Evolutionary conservation across 1,140 invertebrate genomes (phyloP), one percentile per base, ranked within the genome.

Genomic region (Drosophila santomea): DNA sequence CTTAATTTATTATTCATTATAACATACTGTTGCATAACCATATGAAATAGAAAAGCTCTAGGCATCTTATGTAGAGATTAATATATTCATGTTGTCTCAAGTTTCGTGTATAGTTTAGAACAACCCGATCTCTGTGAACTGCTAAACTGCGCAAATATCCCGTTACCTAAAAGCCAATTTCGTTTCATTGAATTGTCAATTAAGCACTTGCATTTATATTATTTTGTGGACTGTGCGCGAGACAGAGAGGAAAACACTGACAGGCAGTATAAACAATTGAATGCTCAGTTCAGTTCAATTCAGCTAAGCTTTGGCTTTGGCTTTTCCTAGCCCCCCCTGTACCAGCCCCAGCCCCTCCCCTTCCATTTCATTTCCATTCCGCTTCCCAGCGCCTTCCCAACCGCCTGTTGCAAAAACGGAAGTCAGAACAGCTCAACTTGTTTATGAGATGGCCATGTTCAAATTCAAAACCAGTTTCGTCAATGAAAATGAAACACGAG

Each of bases 111-210:
- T 14, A 73, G n/a, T 25, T 35, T 23, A 12, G 28, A 23, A 32
- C 25, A 57, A 64, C 43, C 39, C 47, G 67, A 78, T 62, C 38
- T n/a, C 35, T 39, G 50, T n/a, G 25, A 57, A 48, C 47, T 36
- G 43, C 44, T 59, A 73, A 59, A 61, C 76, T 89, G 83, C 80
- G 80, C 80, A 78, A 80, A 58, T 58, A 78, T 67, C 14, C 62
- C 61, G 80, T 84, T 89, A 78, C 67, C 84, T 84, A 88, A 88
- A 77, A 67, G 23, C 50, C 77, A 84, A 84, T 88, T 86, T 64
- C 74, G 61, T 78, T 82, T 47, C 74, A 86, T 86, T 83, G 62
- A 80, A 68, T 51, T 74, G 68, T 63, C 80, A 88, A 89, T 88
- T 88, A 89, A 78, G 83, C 83, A 66, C 50, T 77, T 35, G 28